Conservation (phyloP, 2,797 vertebrate species). For the Ctenopoma kingsleyae region DNA sequence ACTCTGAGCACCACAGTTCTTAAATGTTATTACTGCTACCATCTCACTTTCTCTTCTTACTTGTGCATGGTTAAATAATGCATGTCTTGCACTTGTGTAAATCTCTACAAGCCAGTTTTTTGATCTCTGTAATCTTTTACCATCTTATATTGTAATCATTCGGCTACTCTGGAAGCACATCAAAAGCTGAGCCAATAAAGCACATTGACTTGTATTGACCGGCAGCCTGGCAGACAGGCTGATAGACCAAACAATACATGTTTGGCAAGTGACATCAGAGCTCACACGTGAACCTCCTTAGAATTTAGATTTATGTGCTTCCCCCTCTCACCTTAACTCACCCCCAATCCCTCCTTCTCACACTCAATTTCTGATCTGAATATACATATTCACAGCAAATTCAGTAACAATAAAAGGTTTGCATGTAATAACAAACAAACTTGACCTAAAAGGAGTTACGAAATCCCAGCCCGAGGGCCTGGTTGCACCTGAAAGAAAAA, state of each 20-base stretch:
- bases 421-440: slow-evolving; percentile 3
- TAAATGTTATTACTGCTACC: background rate
- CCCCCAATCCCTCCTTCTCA: background rate
- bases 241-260: slow-evolving; percentile 32
- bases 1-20: background rate
- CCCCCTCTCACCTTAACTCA: background rate
- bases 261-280: slow-evolving; percentile 10
- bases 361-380: slow-evolving; percentile 19
- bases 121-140: slow-evolving; percentile 8
- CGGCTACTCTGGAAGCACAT: slow-evolving; percentile 31
- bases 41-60: background rate
- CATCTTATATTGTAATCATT: slow-evolving; percentile 24
- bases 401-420: slow-evolving; percentile 9
- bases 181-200: slow-evolving; percentile 8
- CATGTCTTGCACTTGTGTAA: background rate
- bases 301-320: background rate
- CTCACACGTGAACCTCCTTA: background rate
- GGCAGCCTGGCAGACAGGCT: slow-evolving; percentile 7
- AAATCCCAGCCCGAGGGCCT: slow-evolving; percentile 5
- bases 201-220: slow-evolving; percentile 32
- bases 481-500: slow-evolving; percentile 12
- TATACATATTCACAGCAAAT: slow-evolving; percentile 15
- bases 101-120: slow-evolving; percentile 29
- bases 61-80: background rate
- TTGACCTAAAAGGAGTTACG: background rate